These are phyloP conservation scores for Temnothorax unifasciatus DNA, from an alignment of 2,888 invertebrate species.

Conservation along the genomic window DNA sequence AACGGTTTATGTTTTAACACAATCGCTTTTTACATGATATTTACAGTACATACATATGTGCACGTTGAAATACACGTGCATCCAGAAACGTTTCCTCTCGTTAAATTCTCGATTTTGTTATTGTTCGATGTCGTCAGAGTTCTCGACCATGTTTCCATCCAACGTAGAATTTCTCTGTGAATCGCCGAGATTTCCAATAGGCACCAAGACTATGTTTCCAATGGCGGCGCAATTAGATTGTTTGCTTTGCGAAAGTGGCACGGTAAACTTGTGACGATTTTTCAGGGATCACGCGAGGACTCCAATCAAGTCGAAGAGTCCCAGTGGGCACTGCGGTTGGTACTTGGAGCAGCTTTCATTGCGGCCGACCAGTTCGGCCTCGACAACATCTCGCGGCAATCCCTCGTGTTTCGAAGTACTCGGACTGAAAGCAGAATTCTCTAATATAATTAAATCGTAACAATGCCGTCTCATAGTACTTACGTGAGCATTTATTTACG, in stretches of 20 bases:
- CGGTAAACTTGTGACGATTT: conserved; percentile 63
- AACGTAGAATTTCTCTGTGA: neutral
- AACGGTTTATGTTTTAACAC: neutral
- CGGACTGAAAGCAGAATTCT: conserved; percentile 86
- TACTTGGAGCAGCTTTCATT: conserved; percentile 87
- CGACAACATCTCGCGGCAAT: conserved; percentile 87
- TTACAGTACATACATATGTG: neutral
- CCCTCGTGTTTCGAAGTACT: conserved; percentile 88
- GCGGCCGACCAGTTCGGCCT: conserved; percentile 88
- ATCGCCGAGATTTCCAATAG: neutral
- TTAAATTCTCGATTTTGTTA: neutral
- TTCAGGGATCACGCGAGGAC: conserved; percentile 83
- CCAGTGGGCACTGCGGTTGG: conserved; percentile 87
- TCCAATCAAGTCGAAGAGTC: conserved; percentile 88
- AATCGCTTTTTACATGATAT: neutral
- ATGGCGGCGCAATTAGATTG: conserved; percentile 46
- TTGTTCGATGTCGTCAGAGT: neutral
- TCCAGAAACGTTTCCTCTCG: neutral
- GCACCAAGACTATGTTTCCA: neutral
- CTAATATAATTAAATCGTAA: conserved; percentile 27
- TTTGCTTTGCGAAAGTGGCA: conserved; percentile 45
- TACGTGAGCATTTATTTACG: neutral
- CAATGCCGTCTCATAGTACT: neutral
- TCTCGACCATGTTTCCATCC: neutral
- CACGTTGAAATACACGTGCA: neutral